phyloP scores from a whole-genome alignment of 1,140 invertebrate genomes.

The Bombus waltoni region DNA sequence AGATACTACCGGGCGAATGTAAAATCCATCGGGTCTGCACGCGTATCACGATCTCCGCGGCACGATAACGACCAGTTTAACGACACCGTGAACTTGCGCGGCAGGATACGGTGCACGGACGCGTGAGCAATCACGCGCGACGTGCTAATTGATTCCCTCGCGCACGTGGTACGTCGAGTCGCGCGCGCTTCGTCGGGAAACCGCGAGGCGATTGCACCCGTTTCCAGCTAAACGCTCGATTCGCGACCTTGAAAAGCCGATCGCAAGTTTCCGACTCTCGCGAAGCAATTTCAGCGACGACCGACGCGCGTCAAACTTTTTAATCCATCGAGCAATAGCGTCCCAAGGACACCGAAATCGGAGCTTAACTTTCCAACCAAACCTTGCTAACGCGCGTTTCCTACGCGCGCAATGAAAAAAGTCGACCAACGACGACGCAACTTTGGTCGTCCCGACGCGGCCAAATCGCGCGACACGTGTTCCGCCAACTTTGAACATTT shows the following conservation, averaged over 20 bases:
- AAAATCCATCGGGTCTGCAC: no score
- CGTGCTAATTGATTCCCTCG: conserved; percentile 2
- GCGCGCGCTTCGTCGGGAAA: background rate
- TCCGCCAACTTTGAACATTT: no score
- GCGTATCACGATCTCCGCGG: background rate
- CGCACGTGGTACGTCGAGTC: background rate
- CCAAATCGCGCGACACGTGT: no score
- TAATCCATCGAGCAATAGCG: background rate
- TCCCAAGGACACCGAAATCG: background rate
- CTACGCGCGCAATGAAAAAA: background rate
- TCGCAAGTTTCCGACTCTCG: no score
- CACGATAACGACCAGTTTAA: conserved; percentile 3
- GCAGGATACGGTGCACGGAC: background rate
- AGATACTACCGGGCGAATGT: background rate
- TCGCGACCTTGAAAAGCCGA: no score
- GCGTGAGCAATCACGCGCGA: background rate
- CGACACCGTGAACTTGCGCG: background rate
- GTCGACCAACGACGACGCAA: background rate
- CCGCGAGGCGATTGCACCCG: no score
- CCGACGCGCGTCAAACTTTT: background rate
- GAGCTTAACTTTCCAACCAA: background rate
- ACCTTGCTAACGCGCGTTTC: no score
- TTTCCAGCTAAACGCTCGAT: no score
- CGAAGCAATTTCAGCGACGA: no score
- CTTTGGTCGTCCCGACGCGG: background rate